phyloP scores from a whole-genome alignment of 2,888 invertebrate species.

The Pristionchus japonicus region DNA sequence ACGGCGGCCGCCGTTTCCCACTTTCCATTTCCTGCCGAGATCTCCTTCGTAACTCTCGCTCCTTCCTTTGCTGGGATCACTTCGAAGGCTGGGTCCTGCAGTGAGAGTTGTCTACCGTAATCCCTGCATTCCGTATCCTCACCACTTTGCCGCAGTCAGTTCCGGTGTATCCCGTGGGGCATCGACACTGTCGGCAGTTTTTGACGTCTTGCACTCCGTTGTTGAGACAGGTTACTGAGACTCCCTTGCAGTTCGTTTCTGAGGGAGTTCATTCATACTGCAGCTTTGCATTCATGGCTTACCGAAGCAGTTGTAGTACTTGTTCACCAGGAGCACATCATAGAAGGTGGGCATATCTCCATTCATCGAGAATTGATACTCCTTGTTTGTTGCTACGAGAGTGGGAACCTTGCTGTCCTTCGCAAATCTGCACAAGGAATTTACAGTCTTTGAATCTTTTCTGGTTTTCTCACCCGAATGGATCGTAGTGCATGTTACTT shows the following conservation, averaged over 20 bases:
- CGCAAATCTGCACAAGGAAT: not conserved
- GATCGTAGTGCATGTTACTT: slow-evolving; percentile 42
- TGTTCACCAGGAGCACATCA: slow-evolving; percentile 21
- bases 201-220: slow-evolving; percentile 33
- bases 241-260: slow-evolving; percentile 8
- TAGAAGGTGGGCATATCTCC: slow-evolving; percentile 38
- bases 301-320: slow-evolving; percentile 46
- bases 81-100: slow-evolving; percentile 26
- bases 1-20: slow-evolving; percentile 23
- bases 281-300: not conserved
- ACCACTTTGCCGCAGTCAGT: not conserved
- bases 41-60: not conserved
- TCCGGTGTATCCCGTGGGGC: slow-evolving; percentile 35
- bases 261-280: not conserved
- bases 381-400: not conserved
- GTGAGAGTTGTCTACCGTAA: not conserved
- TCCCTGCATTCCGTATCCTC: not conserved
- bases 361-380: slow-evolving; percentile 37
- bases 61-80: slow-evolving; percentile 30
- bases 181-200: not conserved
- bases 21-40: slow-evolving; percentile 12
- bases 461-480: not conserved
- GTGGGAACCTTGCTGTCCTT: not conserved
- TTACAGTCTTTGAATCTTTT: not conserved
- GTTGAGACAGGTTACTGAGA: slow-evolving; percentile 6